Evolutionary conservation across 2,888 invertebrate genomes (phyloP), one percentile per base, ranked within the genome.

Genomic region (Hypolimnas misippus): DNA sequence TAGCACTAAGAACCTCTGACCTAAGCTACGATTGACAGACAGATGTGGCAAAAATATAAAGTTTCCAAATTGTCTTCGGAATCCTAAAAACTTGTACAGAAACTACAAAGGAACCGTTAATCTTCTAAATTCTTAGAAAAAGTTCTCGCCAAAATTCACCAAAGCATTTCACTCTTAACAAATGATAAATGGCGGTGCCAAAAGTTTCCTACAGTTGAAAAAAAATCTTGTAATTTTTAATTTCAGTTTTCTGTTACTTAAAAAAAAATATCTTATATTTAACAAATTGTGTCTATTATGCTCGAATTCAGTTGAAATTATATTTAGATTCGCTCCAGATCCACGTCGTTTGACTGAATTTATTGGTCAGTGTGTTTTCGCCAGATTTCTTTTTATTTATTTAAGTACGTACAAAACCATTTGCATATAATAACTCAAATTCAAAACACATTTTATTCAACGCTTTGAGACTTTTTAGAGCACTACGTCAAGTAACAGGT

Each of bases 201-300:
- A n/a, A 35, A 35, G 3, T 12, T 2, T 33, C 33, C 12, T 33
- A 8, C 12, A 12, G 0, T 38, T n/a, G n/a, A 38, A 8, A 8
- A 8, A 33, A 7, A 33, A n/a, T n/a, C 8, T 33, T 33, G 7
- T 33, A 3, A 3, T n/a, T 38, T 4, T 3, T 2, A 2, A n/a
- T 38, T 38, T n/a, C 35, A 0, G 12, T 46, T 46, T 12, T 21
- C 44, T n/a, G 19, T 19, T 46, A 21, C 12, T 21, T 17, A 42
- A 3, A 8, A 8, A 2, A 10, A 17, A 21, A 21, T 44, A 19
- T 57, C 29, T 38, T 63, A 63, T 56, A 57, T 25, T 8, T 29
- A 63, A 60, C 54, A 66, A 60, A 63, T 52, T 17, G 52, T 25
- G 65, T 65, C 52, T 21, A 62, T 58, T 58, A 57, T 46, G 57